Conservation (phyloP, 2,797 vertebrate species). For the Craterocephalus amniculus region DNA sequence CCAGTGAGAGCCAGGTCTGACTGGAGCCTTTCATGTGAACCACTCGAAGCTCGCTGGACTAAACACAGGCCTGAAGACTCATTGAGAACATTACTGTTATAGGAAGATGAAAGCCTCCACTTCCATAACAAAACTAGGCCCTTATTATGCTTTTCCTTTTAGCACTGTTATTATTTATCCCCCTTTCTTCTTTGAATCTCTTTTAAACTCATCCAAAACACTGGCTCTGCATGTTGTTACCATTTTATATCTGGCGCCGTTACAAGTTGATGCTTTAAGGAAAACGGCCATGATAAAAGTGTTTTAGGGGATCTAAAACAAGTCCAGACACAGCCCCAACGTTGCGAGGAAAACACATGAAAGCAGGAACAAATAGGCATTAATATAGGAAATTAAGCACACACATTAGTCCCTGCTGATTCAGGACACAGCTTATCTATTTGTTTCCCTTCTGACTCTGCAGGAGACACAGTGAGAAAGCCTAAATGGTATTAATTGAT, state of each 20-base stretch:
- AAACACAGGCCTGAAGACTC: conserved; percentile 77
- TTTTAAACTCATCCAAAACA: conserved; percentile 84
- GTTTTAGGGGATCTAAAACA: conserved; percentile 79
- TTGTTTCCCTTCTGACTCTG: conserved; percentile 37
- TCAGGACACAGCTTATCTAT: conserved; percentile 20
- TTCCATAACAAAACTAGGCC: conserved; percentile 77
- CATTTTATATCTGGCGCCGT: conserved; percentile 79
- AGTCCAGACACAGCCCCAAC: conserved; percentile 71
- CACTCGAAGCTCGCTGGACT: conserved; percentile 77
- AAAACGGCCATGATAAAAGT: conserved; percentile 74
- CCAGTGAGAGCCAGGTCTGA: conserved; percentile 60
- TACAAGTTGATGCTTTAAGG: conserved; percentile 81
- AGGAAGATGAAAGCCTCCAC: conserved; percentile 82
- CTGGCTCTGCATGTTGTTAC: conserved; percentile 78
- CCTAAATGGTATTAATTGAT: conserved; percentile 27
- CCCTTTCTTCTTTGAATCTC: conserved; percentile 77
- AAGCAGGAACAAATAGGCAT: conserved; percentile 60
- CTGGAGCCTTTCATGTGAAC: conserved; percentile 80
- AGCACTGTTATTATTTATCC: conserved; percentile 79
- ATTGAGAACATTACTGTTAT: conserved; percentile 83
- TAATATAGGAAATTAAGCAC: conserved; percentile 48
- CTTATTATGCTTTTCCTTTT: conserved; percentile 80
- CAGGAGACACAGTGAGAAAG: conserved; percentile 13
- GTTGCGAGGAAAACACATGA: conserved; percentile 61
- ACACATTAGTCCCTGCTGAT: conserved; percentile 19